Base-by-base conservation (phyloP, 1,140 invertebrate genomes). In the Harpegnathos saltator region DNA sequence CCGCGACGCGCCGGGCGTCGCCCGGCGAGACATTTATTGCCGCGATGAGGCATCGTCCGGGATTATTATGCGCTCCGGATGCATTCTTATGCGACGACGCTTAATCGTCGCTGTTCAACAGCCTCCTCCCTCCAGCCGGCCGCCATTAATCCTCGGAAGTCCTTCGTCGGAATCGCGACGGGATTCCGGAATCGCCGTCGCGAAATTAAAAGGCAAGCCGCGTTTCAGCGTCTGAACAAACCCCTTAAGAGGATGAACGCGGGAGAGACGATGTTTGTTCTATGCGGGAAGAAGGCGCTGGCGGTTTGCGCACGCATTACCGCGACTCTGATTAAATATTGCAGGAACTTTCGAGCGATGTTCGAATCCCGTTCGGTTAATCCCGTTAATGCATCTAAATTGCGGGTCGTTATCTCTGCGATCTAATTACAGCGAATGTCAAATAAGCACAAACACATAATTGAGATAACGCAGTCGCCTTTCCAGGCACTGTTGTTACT, bases 61-160 rank as follows among this genome's bases (percentile, higher is more conserved):
- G 83, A 88, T 90, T 90, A 91, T 91, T 89, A 92, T 90, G 85
- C 86, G 83, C 90, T 72, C 48, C 48, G 62, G 81, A 81, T 66
- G 82, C 84, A 85, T 87, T 91, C 86, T 87, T 89, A 83, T 69
- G 66, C 83, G 54, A 85, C 69, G 82, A 84, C 69, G 78, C 85
- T 84, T 87, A 86, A 87, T 90, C 89, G 71, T 62, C 44, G 61
- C 65, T 88, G 86, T 90, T 90, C 85, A 77, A 69, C 80, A 84
- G 65, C 15, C 62, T n/a, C 29, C 12, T n/a, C 26, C 17, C 2
- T 14, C 48, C 29, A 15, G 2, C 26, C 29, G 3, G 26, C 50
- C 24, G 33, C 26, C 56, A 82, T 86, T 82, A 73, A 69, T 85
- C 38, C 68, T 62, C 44, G n/a, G 5, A 17, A 44, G 62, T 58